Evolutionary conservation across 2,113 vertebrate species (phyloP).

Genomic region (Tragelaphus imberbis): DNA sequence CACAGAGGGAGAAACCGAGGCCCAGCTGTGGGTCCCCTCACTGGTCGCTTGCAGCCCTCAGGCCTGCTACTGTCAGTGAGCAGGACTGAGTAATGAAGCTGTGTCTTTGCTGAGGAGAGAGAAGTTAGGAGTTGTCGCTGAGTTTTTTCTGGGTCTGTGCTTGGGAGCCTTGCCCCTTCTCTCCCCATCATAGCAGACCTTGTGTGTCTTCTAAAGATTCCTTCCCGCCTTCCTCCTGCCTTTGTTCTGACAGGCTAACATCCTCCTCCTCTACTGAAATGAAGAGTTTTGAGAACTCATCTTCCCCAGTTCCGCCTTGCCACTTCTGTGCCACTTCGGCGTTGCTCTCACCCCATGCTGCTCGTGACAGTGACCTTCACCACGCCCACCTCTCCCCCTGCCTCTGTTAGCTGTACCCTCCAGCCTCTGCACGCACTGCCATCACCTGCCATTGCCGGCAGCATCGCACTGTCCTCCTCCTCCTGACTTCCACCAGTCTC

Average conservation of each 20-base stretch:
- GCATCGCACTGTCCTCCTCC: neutral
- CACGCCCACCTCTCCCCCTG: neutral
- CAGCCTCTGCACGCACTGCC: neutral
- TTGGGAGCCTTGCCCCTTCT: neutral
- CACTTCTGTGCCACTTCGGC: neutral
- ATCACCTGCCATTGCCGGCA: neutral
- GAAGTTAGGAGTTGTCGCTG: neutral
- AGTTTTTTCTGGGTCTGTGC: neutral
- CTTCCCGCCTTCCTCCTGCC: neutral
- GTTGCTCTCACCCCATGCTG: neutral
- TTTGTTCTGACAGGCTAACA: neutral
- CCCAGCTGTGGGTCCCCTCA: neutral
- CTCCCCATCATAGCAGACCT: neutral
- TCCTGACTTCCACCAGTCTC: neutral
- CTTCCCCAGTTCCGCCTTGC: neutral
- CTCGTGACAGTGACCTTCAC: neutral
- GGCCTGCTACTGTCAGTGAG: neutral
- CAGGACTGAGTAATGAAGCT: neutral
- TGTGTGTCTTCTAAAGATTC: neutral
- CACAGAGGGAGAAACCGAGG: neutral
- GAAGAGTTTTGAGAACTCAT: neutral
- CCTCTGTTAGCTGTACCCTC: neutral
- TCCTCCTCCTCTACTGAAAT: neutral
- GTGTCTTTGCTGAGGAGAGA: neutral
- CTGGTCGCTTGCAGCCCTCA: neutral